These are phyloP conservation scores for Lamprotornis superbus DNA, from an alignment of 2,113 vertebrate species.

Conservation along the genomic window DNA sequence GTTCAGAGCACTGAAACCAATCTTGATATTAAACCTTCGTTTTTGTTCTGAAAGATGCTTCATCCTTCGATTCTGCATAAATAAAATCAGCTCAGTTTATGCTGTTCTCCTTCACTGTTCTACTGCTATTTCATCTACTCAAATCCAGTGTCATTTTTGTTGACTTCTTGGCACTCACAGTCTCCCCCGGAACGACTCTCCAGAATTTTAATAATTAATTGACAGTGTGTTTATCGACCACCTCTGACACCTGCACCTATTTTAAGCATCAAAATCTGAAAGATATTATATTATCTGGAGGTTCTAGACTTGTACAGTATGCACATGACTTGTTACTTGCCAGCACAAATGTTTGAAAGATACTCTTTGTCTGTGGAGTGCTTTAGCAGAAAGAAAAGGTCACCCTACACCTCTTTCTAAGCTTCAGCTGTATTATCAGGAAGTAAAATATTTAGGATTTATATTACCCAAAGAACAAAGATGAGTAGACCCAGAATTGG, in stretches of 20 bases:
- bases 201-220: background rate
- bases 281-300: background rate
- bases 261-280: background rate
- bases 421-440: background rate
- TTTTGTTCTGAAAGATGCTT: slow-evolving; percentile 93
- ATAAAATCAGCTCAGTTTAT: background rate
- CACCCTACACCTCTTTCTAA: background rate
- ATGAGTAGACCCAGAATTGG: background rate
- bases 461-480: background rate
- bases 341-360: background rate
- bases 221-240: background rate
- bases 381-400: background rate
- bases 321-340: background rate
- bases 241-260: background rate
- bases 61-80: slow-evolving; percentile 83
- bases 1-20: slow-evolving; percentile 86
- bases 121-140: background rate
- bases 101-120: background rate
- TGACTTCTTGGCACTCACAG: background rate
- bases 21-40: slow-evolving; percentile 91
- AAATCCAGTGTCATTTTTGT: background rate
- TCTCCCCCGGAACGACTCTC: background rate
- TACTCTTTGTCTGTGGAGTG: background rate
- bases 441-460: background rate
- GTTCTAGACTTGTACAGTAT: background rate